Conservation (phyloP, 2,888 invertebrate genomes). For the Andrena camellia region DNA sequence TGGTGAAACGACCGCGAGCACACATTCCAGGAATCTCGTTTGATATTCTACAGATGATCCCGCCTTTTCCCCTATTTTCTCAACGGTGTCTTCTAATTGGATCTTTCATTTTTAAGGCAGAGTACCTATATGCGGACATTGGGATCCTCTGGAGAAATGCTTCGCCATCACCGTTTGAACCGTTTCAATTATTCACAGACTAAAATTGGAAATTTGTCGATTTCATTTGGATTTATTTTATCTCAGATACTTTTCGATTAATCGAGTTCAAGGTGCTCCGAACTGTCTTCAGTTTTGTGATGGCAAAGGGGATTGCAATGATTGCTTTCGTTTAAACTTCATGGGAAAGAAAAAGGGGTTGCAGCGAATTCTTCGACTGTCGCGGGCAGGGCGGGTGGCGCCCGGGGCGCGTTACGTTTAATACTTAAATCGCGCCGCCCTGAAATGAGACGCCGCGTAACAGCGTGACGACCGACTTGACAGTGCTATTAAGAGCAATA, state of each 20-base stretch:
- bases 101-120: slow-evolving; percentile 1
- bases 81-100: slow-evolving; percentile 8
- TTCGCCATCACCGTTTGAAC: too few relatives aligned
- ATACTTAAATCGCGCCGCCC: slow-evolving; percentile 53
- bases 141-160: too few relatives aligned
- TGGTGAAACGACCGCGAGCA: slow-evolving; percentile 21
- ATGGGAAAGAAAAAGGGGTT: neutral
- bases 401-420: slow-evolving; percentile 46
- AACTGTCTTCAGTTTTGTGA: too few relatives aligned
- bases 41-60: neutral
- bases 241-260: too few relatives aligned
- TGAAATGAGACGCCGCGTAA: slow-evolving; percentile 56
- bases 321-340: neutral
- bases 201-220: too few relatives aligned
- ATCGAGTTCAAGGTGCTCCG: too few relatives aligned
- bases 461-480: slow-evolving; percentile 51
- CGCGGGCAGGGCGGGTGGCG: neutral
- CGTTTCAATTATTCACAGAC: too few relatives aligned
- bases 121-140: too few relatives aligned
- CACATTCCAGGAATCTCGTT: neutral
- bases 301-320: too few relatives aligned
- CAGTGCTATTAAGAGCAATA: slow-evolving; percentile 62
- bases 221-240: too few relatives aligned
- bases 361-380: neutral
- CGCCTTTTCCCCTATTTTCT: too few relatives aligned